Conservation (phyloP, 2,888 invertebrate species). For the Uropetala carovei region DNA sequence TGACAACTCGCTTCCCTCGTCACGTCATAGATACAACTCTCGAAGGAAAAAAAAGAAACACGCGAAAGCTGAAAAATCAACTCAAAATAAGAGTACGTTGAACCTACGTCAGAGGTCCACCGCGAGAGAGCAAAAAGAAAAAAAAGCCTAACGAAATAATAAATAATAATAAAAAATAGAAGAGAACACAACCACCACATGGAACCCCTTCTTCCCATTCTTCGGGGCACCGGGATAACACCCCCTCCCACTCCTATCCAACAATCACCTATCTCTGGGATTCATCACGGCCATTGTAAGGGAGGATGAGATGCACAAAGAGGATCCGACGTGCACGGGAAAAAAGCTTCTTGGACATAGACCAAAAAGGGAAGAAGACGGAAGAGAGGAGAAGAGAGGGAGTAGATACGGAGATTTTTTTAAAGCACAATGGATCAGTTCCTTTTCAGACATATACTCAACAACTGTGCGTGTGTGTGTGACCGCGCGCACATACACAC, state of each 20-base stretch:
- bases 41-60: no score
- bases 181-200: neutral
- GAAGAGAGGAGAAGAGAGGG: neutral
- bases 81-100: no score
- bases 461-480: neutral
- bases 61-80: no score
- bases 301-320: constrained; percentile 45
- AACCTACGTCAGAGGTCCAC: no score
- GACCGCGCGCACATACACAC: no score
- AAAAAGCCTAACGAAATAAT: constrained; percentile 17
- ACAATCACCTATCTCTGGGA: constrained; percentile 39
- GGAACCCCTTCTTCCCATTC: neutral
- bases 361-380: neutral
- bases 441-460: no score
- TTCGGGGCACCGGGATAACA: constrained; percentile 2
- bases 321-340: constrained; percentile 34
- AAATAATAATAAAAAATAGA: neutral
- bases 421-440: no score
- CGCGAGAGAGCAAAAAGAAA: neutral
- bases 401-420: no score
- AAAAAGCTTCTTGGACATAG: neutral
- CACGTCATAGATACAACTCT: no score
- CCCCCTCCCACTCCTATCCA: neutral
- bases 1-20: no score
- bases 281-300: constrained; percentile 39